A percentile compares a stretch with the other conserved stretches of the same genome.
Evolutionary conservation across 2,888 invertebrate species (phyloP).

Genomic region (Platerodrilus igneus): DNA sequence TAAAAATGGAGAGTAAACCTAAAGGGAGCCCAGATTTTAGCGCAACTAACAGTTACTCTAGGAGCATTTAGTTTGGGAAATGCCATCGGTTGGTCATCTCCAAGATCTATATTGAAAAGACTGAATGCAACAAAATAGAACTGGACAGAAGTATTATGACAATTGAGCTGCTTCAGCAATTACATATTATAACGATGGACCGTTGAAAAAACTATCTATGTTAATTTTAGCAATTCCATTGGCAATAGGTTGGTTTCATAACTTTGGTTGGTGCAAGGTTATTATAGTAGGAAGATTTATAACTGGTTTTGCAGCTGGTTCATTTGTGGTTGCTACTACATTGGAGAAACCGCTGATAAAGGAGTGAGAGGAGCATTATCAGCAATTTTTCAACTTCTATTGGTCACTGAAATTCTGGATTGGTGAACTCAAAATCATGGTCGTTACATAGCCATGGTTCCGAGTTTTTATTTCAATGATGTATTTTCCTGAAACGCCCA

Average conservation of each 20-base stretch:
- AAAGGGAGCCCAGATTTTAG: too few species aligned
- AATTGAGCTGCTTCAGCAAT: conserved; percentile 28
- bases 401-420: conserved; percentile 73
- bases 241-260: conserved; percentile 32
- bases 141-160: conserved; percentile 29
- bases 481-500: conserved; percentile 69
- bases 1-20: too few species aligned
- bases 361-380: conserved; percentile 76
- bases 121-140: conserved; percentile 8
- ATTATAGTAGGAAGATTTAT: conserved; percentile 36
- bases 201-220: conserved; percentile 32
- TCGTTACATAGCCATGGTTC: conserved; percentile 60
- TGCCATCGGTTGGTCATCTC: too few species aligned
- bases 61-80: too few species aligned
- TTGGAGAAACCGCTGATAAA: conserved; percentile 77
- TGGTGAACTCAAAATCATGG: conserved; percentile 62
- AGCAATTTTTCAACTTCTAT: conserved; percentile 71
- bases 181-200: conserved; percentile 22
- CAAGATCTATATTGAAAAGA: too few species aligned
- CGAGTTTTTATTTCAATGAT: conserved; percentile 60
- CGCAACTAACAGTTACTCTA: too few species aligned
- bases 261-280: conserved; percentile 19
- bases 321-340: conserved; percentile 75
- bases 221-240: conserved; percentile 30
- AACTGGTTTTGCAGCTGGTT: conserved; percentile 55